Percentiles rank a stretch among this genome's conserved stretches.
Conservation (phyloP, 1,140 invertebrate genomes). For the Ceratosolen fusciceps region DNA sequence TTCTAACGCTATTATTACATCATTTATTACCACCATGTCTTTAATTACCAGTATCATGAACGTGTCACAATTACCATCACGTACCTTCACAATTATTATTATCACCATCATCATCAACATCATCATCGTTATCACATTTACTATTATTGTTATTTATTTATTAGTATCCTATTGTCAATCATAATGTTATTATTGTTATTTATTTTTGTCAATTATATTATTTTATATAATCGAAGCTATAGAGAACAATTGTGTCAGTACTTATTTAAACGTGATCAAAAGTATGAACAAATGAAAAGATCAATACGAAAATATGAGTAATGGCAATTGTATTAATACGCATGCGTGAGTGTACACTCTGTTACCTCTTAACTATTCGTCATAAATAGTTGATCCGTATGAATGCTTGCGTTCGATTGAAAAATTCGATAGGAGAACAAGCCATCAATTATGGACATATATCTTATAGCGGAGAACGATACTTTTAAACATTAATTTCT, state of each 20-base stretch:
- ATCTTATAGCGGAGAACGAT: background rate
- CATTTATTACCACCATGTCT: background rate
- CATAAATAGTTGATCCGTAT: background rate
- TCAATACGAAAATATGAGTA: background rate
- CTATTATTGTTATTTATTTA: slow-evolving; percentile 1
- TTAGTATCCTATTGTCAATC: background rate
- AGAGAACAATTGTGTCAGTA: slow-evolving; percentile 30
- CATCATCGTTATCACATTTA: background rate
- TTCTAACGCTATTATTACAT: slow-evolving; percentile 9
- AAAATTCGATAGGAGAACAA: slow-evolving; percentile 38
- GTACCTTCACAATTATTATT: background rate
- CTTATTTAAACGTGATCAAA: slow-evolving; percentile 22
- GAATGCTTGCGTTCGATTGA: slow-evolving; percentile 22
- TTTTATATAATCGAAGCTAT: background rate
- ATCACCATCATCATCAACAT: background rate
- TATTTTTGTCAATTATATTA: slow-evolving; percentile 3
- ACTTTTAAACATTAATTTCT: slow-evolving; percentile 7
- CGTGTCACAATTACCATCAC: background rate
- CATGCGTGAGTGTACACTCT: slow-evolving; percentile 26
- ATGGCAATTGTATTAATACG: slow-evolving; percentile 16
- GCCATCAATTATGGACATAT: background rate
- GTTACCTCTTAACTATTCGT: slow-evolving; percentile 15
- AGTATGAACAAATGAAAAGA: slow-evolving; percentile 3
- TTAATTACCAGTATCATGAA: background rate
- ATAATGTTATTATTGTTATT: background rate